These are phyloP conservation scores for Campoletis sonorensis DNA, from an alignment of 1,140 invertebrate species.

Conservation along the genomic window DNA sequence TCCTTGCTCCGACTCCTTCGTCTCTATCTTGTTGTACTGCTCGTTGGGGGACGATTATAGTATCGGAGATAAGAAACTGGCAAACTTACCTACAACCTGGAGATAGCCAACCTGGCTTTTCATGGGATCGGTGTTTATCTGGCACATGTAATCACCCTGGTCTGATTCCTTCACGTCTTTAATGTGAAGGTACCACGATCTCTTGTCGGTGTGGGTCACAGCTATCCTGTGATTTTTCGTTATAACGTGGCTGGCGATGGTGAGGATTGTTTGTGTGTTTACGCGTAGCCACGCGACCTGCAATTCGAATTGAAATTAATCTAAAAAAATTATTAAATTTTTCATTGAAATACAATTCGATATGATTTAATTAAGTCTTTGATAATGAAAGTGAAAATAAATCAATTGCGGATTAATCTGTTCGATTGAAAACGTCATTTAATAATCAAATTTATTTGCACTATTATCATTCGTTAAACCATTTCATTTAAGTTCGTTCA, in stretches of 20 bases:
- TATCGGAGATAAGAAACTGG: conserved; percentile 22
- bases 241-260: conserved; percentile 91
- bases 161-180: conserved; percentile 87
- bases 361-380: no score
- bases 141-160: conserved; percentile 91
- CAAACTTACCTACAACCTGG: conserved; percentile 88
- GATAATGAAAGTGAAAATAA: no score
- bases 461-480: no score
- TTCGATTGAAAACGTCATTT: no score
- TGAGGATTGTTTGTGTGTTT: conserved; percentile 94
- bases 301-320: conserved; percentile 49
- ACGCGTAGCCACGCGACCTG: conserved; percentile 93
- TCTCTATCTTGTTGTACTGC: no score
- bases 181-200: conserved; percentile 91
- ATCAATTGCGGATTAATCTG: no score
- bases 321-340: no score
- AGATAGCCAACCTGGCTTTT: conserved; percentile 92
- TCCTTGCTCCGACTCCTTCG: no score
- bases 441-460: no score
- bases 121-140: conserved; percentile 95
- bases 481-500: no score
- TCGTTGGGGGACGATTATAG: no score
- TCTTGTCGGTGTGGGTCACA: conserved; percentile 87
- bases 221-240: conserved; percentile 91
- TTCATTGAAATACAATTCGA: no score